Conservation (phyloP, 2,113 vertebrate species). For the Cryptotis parvus region DNA sequence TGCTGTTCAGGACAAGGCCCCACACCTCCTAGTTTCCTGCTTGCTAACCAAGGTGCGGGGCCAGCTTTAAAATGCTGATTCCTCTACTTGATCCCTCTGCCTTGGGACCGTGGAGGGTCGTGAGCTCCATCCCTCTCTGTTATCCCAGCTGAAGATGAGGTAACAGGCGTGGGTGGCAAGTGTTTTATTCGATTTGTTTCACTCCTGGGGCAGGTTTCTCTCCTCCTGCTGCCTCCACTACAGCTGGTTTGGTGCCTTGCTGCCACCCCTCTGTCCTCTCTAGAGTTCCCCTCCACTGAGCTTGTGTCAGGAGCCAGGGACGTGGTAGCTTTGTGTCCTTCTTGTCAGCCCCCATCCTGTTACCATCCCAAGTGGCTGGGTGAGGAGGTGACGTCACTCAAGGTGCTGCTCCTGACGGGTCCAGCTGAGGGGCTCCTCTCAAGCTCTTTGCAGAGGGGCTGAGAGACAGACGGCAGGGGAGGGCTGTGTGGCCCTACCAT, state of each 20-base stretch:
- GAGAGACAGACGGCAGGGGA: too few species aligned
- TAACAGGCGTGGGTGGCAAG: not conserved
- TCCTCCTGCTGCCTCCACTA: fast-evolving
- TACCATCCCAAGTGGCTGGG: not conserved
- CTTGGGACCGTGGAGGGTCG: not conserved
- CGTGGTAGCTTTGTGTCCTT: not conserved
- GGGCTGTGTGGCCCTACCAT: too few species aligned
- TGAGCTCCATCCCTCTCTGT: not conserved
- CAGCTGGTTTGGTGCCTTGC: not conserved
- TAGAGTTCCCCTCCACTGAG: too few species aligned
- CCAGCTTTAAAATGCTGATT: not conserved
- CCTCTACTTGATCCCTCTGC: not conserved
- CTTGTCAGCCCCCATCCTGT: not conserved
- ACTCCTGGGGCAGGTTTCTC: not conserved
- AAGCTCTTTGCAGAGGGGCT: not conserved
- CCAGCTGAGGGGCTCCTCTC: not conserved
- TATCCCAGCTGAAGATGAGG: not conserved
- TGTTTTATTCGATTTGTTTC: conserved; percentile 25
- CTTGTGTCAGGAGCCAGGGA: not conserved
- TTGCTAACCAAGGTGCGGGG: not conserved
- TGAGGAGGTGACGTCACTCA: not conserved
- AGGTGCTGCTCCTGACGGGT: not conserved
- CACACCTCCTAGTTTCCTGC: too few species aligned
- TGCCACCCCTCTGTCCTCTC: too few species aligned
- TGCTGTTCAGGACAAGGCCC: not conserved